Conservation (phyloP, 1,140 invertebrate genomes). For the Sarcophaga peregrina region DNA sequence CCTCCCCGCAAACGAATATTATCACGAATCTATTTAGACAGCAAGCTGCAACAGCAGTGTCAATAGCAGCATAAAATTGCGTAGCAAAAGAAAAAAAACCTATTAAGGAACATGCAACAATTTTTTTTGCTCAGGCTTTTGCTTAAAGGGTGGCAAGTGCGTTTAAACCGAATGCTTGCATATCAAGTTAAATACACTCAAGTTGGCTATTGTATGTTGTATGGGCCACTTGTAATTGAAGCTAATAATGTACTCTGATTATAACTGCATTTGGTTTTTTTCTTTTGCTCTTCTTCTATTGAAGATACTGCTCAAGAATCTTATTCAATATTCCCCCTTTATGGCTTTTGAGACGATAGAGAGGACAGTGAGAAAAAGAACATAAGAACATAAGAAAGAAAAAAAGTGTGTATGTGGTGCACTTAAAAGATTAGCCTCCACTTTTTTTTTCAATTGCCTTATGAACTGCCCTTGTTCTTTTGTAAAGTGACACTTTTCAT, state of each 20-base stretch:
- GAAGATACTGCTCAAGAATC: no score
- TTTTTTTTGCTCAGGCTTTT: no score
- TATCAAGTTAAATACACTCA: background rate
- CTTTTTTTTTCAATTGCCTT: background rate
- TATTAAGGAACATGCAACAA: no score
- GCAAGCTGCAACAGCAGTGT: background rate
- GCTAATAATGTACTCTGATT: background rate
- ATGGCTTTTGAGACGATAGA: background rate
- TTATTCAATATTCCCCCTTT: background rate
- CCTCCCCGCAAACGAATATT: background rate
- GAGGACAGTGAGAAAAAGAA: no score
- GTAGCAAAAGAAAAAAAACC: background rate
- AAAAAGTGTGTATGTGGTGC: background rate
- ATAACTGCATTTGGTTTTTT: background rate
- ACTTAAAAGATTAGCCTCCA: conserved; percentile 24
- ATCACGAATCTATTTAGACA: background rate
- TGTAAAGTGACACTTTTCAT: conserved; percentile 27
- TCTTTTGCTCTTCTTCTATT: background rate
- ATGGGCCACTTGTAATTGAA: background rate
- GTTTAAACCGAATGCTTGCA: background rate
- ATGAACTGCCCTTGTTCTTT: background rate
- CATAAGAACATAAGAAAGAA: no score
- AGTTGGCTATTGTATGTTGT: background rate
- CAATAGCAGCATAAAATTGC: background rate
- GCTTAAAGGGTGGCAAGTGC: background rate